Conservation (phyloP, 2,797 vertebrate genomes). For the Dromococcyx pavoninus region DNA sequence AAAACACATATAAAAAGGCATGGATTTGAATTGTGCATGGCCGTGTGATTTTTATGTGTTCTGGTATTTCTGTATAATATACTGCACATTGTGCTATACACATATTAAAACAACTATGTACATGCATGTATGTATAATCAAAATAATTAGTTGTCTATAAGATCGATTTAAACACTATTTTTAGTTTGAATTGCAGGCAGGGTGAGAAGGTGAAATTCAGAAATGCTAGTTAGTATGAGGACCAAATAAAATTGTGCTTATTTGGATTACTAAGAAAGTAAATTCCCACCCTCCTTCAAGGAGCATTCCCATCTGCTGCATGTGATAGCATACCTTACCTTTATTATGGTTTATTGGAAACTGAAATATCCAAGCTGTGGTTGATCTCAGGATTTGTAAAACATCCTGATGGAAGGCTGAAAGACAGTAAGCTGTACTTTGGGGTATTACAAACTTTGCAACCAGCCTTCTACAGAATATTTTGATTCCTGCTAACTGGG, state of each 20-base stretch:
- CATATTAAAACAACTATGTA: not conserved
- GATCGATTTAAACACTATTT: not conserved
- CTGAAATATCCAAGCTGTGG: not conserved
- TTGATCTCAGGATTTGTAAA: not conserved
- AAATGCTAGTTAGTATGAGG: not conserved
- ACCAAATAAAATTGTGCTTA: not conserved
- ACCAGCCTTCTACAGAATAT: not conserved
- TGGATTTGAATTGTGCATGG: not conserved
- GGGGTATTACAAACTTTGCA: not conserved
- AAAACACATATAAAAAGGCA: not conserved
- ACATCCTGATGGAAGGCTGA: not conserved
- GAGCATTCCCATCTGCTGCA: not conserved
- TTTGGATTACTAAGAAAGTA: not conserved
- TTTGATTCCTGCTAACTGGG: not conserved
- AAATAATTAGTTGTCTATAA: not conserved
- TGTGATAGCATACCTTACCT: not conserved
- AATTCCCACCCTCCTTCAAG: not conserved
- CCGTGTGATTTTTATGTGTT: not conserved
- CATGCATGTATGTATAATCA: not conserved
- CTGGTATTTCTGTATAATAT: not conserved
- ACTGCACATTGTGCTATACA: fast-evolving
- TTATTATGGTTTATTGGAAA: not conserved
- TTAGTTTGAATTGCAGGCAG: not conserved
- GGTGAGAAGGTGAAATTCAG: not conserved
- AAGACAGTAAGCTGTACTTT: not conserved